Evolutionary conservation across 2,888 invertebrate species (phyloP).

Genomic region (Deroplatys truncata): DNA sequence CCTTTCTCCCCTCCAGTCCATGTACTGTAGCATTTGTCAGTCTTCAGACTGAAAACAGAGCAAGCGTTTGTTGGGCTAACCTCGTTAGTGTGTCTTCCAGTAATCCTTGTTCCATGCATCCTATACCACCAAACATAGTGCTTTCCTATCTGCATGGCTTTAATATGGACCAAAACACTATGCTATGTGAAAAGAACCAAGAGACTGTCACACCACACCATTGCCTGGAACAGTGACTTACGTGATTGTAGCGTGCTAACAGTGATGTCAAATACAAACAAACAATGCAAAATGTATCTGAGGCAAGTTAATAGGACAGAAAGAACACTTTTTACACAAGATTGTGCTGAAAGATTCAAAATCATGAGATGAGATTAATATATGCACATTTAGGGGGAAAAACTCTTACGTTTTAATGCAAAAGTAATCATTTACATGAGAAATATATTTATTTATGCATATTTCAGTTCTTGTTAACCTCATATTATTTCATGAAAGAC

Average conservation of each 20-base stretch:
- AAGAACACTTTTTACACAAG: neutral
- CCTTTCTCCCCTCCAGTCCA: neutral
- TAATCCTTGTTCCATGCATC: neutral
- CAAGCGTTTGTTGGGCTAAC: neutral
- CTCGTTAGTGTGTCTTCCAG: neutral
- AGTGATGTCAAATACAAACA: neutral
- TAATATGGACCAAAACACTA: neutral
- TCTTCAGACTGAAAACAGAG: neutral
- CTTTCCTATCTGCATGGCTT: constrained; percentile 13
- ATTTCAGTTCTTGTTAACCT: no score
- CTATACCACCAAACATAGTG: neutral
- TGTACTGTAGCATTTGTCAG: neutral
- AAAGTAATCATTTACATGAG: no score
- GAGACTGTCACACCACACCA: neutral
- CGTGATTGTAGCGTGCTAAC: neutral
- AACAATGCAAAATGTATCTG: no score
- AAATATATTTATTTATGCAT: no score
- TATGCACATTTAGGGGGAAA: no score
- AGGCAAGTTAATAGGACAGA: neutral
- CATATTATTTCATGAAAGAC: no score
- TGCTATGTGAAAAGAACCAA: neutral
- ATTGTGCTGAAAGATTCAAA: neutral
- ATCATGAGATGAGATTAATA: neutral
- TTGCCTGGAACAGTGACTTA: neutral
- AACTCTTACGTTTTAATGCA: no score